A percentile compares a stretch with the other conserved stretches of the same genome.
Evolutionary conservation across 2,113 vertebrate species (phyloP).

Genomic region (Gasterosteus nipponicus): DNA sequence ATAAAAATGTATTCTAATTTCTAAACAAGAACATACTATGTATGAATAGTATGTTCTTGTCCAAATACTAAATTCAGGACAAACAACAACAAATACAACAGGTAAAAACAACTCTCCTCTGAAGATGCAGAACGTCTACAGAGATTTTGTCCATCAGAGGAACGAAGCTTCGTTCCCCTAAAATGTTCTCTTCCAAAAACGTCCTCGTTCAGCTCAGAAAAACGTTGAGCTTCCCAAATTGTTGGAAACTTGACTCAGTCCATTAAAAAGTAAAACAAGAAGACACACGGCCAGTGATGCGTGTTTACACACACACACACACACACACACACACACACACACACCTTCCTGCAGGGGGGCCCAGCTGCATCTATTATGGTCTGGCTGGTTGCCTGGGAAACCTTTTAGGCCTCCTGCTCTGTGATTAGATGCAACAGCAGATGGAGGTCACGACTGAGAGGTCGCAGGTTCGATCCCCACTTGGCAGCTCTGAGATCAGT

Average conservation of each 20-base stretch:
- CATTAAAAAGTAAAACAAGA: neutral
- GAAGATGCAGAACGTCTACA: too few species aligned
- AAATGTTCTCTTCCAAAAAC: too few species aligned
- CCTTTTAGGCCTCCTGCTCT: conserved; percentile 57
- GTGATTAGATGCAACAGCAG: conserved; percentile 60
- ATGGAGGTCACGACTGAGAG: neutral
- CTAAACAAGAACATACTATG: too few species aligned
- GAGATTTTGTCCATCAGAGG: too few species aligned
- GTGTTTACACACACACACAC: neutral
- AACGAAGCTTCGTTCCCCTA: too few species aligned
- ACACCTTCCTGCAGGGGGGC: neutral
- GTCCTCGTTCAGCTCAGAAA: too few species aligned
- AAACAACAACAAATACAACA: neutral
- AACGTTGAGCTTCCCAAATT: too few species aligned
- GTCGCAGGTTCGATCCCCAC: conserved; percentile 16
- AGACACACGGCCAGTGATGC: neutral
- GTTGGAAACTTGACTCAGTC: neutral
- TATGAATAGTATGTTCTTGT: too few species aligned
- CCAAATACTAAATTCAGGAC: neutral
- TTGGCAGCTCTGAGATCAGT: neutral
- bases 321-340: neutral
- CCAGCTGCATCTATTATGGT: conserved; percentile 54
- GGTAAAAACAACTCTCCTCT: too few species aligned
- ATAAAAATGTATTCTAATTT: too few species aligned
- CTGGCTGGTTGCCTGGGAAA: conserved; percentile 64